phyloP scores from a whole-genome alignment of 2,888 invertebrate genomes.

The Drosophila acutilabella region DNA sequence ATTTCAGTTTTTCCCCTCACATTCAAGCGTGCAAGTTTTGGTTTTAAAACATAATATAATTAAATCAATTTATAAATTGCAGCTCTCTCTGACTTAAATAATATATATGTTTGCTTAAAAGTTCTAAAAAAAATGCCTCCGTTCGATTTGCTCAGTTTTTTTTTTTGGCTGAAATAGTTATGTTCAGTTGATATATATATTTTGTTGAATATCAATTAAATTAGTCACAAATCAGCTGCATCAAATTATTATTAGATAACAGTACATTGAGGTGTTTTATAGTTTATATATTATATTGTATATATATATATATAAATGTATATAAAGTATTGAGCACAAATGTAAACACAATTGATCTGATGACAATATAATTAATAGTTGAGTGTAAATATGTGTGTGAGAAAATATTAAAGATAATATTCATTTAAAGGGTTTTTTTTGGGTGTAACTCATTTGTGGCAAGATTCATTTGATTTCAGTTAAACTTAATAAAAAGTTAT shows the following conservation, averaged over 20 bases:
- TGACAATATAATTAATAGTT: slow-evolving; percentile 45
- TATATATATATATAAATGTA: slow-evolving; percentile 4
- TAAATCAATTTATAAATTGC: slow-evolving; percentile 5
- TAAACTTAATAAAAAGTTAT: slow-evolving; percentile 30
- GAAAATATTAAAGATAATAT: slow-evolving; percentile 1
- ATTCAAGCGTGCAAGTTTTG: slow-evolving; percentile 65
- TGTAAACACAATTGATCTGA: slow-evolving; percentile 42
- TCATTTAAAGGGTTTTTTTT: slow-evolving; percentile 47
- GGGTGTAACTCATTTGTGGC: slow-evolving; percentile 82
- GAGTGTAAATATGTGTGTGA: slow-evolving; percentile 26
- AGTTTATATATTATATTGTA: slow-evolving; percentile 18
- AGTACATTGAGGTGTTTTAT: slow-evolving; percentile 46
- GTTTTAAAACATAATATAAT: slow-evolving; percentile 34
- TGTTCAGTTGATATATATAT: slow-evolving; percentile 8
- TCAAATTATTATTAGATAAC: slow-evolving; percentile 40
- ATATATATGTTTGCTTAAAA: not conserved
- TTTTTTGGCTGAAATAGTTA: slow-evolving; percentile 20
- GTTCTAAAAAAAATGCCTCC: slow-evolving; percentile 62
- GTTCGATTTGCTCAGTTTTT: slow-evolving; percentile 34
- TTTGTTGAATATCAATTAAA: slow-evolving; percentile 41
- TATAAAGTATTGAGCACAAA: slow-evolving; percentile 36
- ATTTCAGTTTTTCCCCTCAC: slow-evolving; percentile 33
- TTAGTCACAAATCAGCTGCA: slow-evolving; percentile 74
- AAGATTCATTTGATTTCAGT: slow-evolving; percentile 38
- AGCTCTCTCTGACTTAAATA: slow-evolving; percentile 16